Conservation (phyloP, 2,888 invertebrate genomes). For the Acanthosepion lycidas region DNA sequence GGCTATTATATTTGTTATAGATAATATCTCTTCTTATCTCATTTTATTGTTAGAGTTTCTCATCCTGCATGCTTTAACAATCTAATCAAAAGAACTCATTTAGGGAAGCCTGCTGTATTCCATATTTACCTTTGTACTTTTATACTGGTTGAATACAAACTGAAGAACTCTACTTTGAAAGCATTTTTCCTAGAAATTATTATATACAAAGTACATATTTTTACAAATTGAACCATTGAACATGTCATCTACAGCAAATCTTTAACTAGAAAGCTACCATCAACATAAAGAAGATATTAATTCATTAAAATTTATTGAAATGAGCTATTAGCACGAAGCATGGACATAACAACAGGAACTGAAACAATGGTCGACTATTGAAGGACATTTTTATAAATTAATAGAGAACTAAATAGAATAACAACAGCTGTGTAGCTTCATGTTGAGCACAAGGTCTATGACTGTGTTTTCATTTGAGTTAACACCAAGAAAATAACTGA, state of each 20-base stretch:
- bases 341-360: neutral
- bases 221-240: neutral
- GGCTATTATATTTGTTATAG: too few relatives aligned
- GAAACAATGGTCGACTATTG: constrained; percentile 2
- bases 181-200: neutral
- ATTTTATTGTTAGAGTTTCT: too few relatives aligned
- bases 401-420: neutral
- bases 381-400: neutral
- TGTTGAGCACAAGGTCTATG: neutral
- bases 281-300: neutral
- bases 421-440: neutral
- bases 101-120: too few relatives aligned
- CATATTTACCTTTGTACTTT: too few relatives aligned
- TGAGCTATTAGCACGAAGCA: neutral
- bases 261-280: neutral
- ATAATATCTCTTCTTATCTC: too few relatives aligned
- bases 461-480: neutral
- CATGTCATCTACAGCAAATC: neutral
- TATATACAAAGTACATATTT: neutral
- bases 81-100: too few relatives aligned
- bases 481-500: neutral
- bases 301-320: neutral
- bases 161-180: neutral
- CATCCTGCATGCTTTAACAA: too few relatives aligned
- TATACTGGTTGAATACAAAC: neutral